Evolutionary conservation across 2,888 invertebrate species (phyloP), one percentile per base, ranked within the genome.

Genomic region (Axea sp.): DNA sequence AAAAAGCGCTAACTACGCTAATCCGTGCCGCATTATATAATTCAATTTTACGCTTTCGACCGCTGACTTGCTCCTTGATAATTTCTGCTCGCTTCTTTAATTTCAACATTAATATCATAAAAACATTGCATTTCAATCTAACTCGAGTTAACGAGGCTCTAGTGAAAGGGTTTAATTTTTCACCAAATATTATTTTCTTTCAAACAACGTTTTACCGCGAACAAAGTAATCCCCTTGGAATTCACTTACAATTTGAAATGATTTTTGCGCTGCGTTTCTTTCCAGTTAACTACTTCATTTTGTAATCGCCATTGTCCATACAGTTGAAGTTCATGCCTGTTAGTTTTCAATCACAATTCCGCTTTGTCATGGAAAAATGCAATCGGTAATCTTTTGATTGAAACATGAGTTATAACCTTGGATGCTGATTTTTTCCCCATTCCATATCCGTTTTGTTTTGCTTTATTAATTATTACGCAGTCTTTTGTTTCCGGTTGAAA

Each of bases 41-140:
- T 83, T 83, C 65, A 74, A 78, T 73, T 83, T 84, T 82, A 83
- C 83, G 81, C 84, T 83, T 84, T 85, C 82, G 75, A 76, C 76
- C 49, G 30, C 82, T 85, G 83, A 84, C 81, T 78, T 81, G 77
- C 80, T 79, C 78, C 79, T 79, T 79, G 79, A 78, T 80, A 78
- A 81, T 75, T 80, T 77, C 80, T 74, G 77, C 22, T 47, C 19
- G 9, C n/a, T 31, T 33, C 12, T 59, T 45, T 33, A 60, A 28
- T 62, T 49, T 62, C 19, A 28, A 37, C 60, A 49, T 62, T 62
- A 33, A 59, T 59, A 45, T 45, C 35, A 45, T 45, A 35, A 45
- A 59, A 43, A 43, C 41, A 8, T 19, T 22, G 5, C 14, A 8
- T 14, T 39, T 53, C 28, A 39, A 35, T 39, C 17, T 11, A 17